These are phyloP conservation scores for Chironomus tentans DNA, from an alignment of 2,888 invertebrate species.

Conservation along the genomic window DNA sequence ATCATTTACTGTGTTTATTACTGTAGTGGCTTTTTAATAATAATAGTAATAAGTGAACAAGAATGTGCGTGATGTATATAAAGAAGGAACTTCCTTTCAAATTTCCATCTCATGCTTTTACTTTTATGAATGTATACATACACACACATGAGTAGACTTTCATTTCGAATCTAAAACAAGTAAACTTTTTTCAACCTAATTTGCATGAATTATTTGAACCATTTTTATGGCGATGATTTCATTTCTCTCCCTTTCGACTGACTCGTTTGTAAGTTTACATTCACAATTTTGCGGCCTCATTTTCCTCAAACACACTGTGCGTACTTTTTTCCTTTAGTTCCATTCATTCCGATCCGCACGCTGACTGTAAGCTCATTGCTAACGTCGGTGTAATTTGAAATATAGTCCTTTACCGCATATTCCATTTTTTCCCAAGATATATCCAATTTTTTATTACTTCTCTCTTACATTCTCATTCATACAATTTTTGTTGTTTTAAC, in stretches of 20 bases:
- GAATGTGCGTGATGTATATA: slow-evolving; percentile 3
- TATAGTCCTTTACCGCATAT: slow-evolving; percentile 16
- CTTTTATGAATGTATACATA: neutral
- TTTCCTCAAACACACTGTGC: neutral
- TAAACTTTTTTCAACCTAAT: neutral
- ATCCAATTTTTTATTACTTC: neutral
- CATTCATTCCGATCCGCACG: neutral
- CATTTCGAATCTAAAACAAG: neutral
- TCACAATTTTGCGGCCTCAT: neutral
- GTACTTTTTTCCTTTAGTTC: neutral
- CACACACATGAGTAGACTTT: neutral
- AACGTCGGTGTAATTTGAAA: slow-evolving; percentile 8
- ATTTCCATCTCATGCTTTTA: neutral
- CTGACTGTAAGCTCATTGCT: neutral
- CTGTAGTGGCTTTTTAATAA: slow-evolving; percentile 6
- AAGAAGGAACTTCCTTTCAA: neutral
- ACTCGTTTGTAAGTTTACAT: neutral
- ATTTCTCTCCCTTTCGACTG: neutral
- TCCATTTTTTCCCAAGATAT: neutral
- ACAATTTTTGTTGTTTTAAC: neutral
- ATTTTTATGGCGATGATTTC: slow-evolving; percentile 9
- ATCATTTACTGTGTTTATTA: neutral
- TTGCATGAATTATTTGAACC: slow-evolving; percentile 16
- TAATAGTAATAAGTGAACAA: neutral
- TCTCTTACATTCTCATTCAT: neutral